Percentiles rank a stretch among this genome's conserved stretches.
Evolutionary conservation across 2,797 vertebrate genomes (phyloP).

Genomic region (Pelodytes ibericus): DNA sequence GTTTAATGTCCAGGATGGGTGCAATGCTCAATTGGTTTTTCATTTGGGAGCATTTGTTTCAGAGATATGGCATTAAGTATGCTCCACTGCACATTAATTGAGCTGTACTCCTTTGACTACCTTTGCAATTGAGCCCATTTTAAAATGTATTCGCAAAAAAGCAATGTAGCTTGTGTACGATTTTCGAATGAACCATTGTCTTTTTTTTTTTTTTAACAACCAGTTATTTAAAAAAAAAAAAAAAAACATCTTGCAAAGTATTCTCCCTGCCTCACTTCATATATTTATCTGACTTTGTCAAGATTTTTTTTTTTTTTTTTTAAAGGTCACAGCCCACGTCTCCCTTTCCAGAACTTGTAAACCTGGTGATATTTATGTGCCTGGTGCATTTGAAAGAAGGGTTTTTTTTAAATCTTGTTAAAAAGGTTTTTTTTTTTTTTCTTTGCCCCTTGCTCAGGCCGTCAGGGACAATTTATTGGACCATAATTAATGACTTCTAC

Average conservation of each 20-base stretch:
- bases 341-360: background rate
- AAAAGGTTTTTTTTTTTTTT: background rate
- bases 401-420: background rate
- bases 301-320: too few relatives aligned
- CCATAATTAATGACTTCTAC: conserved; percentile 9
- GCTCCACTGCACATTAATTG: conserved; percentile 53
- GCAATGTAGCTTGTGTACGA: conserved; percentile 42
- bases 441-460: background rate
- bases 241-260: conserved; percentile 29
- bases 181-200: conserved; percentile 41
- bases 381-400: background rate
- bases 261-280: conserved; percentile 12
- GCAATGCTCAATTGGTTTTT: conserved; percentile 44
- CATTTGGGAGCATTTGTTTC: conserved; percentile 29
- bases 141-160: conserved; percentile 40
- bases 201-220: conserved; percentile 34
- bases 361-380: conserved; percentile 11
- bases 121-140: conserved; percentile 36
- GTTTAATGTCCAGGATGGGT: conserved; percentile 35
- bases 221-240: conserved; percentile 43
- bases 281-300: conserved; percentile 49
- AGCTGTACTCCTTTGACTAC: conserved; percentile 48
- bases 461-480: background rate
- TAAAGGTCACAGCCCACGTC: conserved; percentile 29
- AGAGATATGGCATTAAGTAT: conserved; percentile 46